These are phyloP conservation scores for Antigone vipio DNA, from an alignment of 2,113 vertebrate species.

Conservation along the genomic window DNA sequence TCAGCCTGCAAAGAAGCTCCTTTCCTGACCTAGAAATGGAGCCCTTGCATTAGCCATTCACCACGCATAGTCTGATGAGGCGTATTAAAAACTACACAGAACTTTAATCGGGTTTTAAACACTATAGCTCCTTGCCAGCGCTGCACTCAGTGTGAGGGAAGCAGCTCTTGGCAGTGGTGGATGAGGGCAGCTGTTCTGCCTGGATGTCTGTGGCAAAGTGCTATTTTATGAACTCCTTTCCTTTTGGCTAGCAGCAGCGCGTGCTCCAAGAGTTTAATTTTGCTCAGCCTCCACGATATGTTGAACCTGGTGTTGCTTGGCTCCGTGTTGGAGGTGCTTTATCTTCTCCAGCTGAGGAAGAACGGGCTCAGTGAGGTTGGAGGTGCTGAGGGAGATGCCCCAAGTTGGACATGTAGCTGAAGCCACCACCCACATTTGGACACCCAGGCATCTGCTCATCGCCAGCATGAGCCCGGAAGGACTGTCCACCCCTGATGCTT, in stretches of 20 bases:
- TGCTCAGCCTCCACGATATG: fast-evolving
- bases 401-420: fast-evolving
- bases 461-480: background rate
- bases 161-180: background rate
- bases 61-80: background rate
- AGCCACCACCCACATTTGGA: background rate
- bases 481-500: background rate
- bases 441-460: background rate
- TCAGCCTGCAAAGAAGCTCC: background rate
- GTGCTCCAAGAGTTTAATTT: background rate
- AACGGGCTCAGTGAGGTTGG: background rate
- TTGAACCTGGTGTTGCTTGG: background rate
- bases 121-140: background rate
- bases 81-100: background rate
- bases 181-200: background rate
- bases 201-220: background rate
- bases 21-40: background rate
- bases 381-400: background rate
- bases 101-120: conserved; percentile 15
- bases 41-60: background rate
- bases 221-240: background rate
- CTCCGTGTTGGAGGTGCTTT: fast-evolving
- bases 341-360: background rate
- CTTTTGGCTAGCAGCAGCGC: background rate
- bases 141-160: background rate